Evolutionary conservation across 2,113 vertebrate species (phyloP).

Genomic region (Orthonyx spaldingii): DNA sequence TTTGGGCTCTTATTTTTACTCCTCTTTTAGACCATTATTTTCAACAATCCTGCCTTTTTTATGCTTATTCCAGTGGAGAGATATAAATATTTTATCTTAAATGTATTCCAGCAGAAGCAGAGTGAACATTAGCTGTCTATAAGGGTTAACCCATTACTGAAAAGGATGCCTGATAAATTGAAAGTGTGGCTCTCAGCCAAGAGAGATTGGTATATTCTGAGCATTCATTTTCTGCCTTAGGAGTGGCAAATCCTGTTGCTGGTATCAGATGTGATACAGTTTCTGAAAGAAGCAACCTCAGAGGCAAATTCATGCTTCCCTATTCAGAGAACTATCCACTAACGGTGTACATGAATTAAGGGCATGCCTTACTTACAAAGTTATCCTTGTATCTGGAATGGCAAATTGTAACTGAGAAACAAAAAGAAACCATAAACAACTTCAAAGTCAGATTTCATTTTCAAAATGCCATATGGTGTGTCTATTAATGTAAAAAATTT

Average conservation of each 20-base stretch:
- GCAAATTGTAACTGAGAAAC: neutral
- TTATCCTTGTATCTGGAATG: neutral
- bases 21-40: neutral
- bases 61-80: neutral
- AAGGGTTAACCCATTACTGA: conserved; percentile 58
- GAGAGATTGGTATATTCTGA: neutral
- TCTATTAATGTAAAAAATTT: neutral
- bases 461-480: neutral
- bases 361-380: neutral
- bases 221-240: conserved; percentile 9
- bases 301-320: neutral
- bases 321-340: neutral
- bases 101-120: neutral
- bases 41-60: conserved; percentile 20
- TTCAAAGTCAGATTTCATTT: neutral
- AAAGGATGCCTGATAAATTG: conserved; percentile 56
- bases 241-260: neutral
- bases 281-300: conserved; percentile 17
- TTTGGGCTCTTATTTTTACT: neutral
- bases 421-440: neutral
- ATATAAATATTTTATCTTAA: conserved; percentile 63
- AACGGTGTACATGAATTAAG: neutral
- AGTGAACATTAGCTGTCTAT: conserved; percentile 31
- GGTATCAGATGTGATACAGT: conserved; percentile 20
- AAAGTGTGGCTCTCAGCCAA: conserved; percentile 40